These are phyloP conservation scores for Volucella bombylans DNA, from an alignment of 2,888 invertebrate species.

Conservation along the genomic window DNA sequence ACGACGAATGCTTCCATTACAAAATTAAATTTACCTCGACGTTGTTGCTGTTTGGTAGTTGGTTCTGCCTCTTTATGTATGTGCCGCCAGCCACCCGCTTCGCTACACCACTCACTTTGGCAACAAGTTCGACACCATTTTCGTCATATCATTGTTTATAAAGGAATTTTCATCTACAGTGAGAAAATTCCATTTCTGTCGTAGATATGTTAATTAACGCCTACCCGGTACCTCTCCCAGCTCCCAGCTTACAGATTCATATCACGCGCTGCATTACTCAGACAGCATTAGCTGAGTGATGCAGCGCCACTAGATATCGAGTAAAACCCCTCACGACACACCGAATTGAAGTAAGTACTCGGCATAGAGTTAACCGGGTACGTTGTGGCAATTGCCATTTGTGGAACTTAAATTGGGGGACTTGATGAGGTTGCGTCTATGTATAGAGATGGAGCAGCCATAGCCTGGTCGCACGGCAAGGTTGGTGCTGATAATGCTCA, in stretches of 20 bases:
- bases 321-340: conserved; percentile 3
- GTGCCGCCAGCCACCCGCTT: conserved; percentile 5
- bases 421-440: conserved; percentile 38
- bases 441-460: neutral
- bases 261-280: neutral
- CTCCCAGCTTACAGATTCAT: conserved; percentile 3
- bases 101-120: conserved; percentile 24
- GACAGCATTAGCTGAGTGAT: conserved; percentile 17
- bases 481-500: neutral
- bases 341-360: conserved; percentile 46
- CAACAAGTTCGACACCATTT: conserved; percentile 71
- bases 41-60: conserved; percentile 8
- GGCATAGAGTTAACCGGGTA: conserved; percentile 44
- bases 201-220: conserved; percentile 73
- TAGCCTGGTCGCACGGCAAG: conserved; percentile 6
- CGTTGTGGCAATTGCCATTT: conserved; percentile 68
- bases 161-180: conserved; percentile 66
- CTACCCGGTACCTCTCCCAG: conserved; percentile 31
- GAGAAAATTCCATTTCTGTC: conserved; percentile 73
- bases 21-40: conserved; percentile 47
- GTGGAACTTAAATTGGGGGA: conserved; percentile 53
- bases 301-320: conserved; percentile 34
- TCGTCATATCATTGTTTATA: conserved; percentile 73
- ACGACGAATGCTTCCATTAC: conserved; percentile 42
- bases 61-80: neutral